phyloP scores from a whole-genome alignment of 2,113 vertebrate species.

The Corythaixoides concolor region DNA sequence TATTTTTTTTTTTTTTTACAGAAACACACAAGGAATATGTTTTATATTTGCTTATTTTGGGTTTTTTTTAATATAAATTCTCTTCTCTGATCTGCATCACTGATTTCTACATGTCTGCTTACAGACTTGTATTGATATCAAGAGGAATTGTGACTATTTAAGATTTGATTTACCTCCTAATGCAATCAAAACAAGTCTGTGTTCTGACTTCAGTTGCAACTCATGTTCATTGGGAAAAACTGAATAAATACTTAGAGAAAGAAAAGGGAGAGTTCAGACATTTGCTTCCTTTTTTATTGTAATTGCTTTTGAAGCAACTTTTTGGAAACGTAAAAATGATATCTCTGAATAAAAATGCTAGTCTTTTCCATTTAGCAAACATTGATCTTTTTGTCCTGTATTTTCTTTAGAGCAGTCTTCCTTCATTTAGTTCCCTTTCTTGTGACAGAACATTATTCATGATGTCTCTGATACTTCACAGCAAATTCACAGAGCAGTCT shows the following conservation, averaged over 20 bases:
- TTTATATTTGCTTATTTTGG: background rate
- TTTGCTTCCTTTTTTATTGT: background rate
- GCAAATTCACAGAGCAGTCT: background rate
- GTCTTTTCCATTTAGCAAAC: background rate
- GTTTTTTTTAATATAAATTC: background rate
- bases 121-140: background rate
- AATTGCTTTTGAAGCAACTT: background rate
- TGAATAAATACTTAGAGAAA: background rate
- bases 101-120: background rate
- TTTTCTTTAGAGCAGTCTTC: background rate
- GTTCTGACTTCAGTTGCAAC: background rate
- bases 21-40: background rate
- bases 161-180: background rate
- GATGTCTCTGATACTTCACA: background rate
- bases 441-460: background rate
- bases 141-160: background rate
- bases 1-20: background rate
- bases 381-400: background rate
- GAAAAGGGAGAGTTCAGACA: background rate
- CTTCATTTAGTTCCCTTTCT: background rate
- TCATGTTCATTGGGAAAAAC: background rate
- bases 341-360: background rate
- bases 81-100: background rate
- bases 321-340: background rate
- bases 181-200: background rate